Base-by-base conservation (phyloP, 2,113 vertebrate species). In the Bungarus multicinctus region DNA sequence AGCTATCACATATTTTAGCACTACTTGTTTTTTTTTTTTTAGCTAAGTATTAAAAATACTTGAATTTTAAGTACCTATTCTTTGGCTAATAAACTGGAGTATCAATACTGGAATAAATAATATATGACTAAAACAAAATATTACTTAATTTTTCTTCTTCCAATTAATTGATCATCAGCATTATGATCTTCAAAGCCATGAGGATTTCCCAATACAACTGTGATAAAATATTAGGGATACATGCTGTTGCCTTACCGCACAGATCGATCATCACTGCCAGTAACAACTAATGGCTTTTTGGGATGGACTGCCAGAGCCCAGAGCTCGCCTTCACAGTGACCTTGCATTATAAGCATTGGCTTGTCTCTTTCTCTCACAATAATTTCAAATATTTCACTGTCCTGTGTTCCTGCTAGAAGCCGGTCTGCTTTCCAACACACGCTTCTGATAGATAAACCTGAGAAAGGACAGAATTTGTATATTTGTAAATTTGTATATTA, bases 341-440 rank as follows among this genome's bases (percentile, higher is more conserved):
- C 99, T 96, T 99, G 99, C 97, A 99, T 99, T 94, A 99, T 98
- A 45, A 99, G 96, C 96, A 99, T 97, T 0, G 99, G 99, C 92
- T 99, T 99, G 96, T 99, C 99, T 87, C 99, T 97, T 91, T 99
- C 99, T 55, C 99, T 96, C 22, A 99, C 99, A 60, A 99, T 99
- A 96, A 99, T 98, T 97, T 99, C 99, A 45, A 99, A 99, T 96
- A 99, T 99, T 97, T 99, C 99, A 10, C 99, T 99, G 98, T 99
- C 99, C 96, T 99, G 99, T 0, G 99, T 99, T 52, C 99, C 99
- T 0, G 99, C 99, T 90, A 99, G 97, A 87, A 99, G 98, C 7
- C 99, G 97, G 95, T 99, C 99, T 0, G 98, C 99, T 95, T 98
- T 99, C 99, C 99, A 99, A 96, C 99, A 99, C 86, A 99, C 99